Percentiles rank a stretch among this genome's conserved stretches.
These are phyloP conservation scores for Spilarctia lutea DNA, from an alignment of 2,888 invertebrate species.

Conservation along the genomic window DNA sequence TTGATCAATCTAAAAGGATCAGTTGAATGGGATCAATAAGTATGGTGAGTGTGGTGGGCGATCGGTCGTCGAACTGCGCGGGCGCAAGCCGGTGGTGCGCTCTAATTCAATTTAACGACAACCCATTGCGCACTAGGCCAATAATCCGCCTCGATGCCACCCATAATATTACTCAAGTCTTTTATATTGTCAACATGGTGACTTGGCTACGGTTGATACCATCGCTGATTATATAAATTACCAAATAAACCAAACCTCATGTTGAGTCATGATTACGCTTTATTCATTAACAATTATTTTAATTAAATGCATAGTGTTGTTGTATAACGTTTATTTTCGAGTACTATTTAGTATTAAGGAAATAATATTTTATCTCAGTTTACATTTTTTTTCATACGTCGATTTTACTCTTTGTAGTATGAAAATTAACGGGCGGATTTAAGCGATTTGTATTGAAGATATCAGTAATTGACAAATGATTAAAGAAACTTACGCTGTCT, in stretches of 20 bases:
- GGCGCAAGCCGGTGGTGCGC: slow-evolving; percentile 79
- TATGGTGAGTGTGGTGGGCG: slow-evolving; percentile 80
- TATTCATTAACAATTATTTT: slow-evolving; percentile 59
- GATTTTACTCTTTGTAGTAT: background rate
- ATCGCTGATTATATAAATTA: slow-evolving; percentile 49
- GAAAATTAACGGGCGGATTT: slow-evolving; percentile 33
- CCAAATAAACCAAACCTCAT: slow-evolving; percentile 57
- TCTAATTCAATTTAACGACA: slow-evolving; percentile 85
- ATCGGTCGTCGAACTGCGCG: slow-evolving; percentile 86
- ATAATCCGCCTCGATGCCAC: slow-evolving; percentile 67
- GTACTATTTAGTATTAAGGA: slow-evolving; percentile 47
- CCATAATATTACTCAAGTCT: slow-evolving; percentile 64
- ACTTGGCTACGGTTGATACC: slow-evolving; percentile 34
- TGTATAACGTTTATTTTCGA: slow-evolving; percentile 45
- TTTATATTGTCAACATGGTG: slow-evolving; percentile 61
- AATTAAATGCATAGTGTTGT: slow-evolving; percentile 60
- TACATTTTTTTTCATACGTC: background rate
- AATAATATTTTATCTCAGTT: no score
- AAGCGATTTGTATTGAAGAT: slow-evolving; percentile 30
- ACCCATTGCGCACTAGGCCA: slow-evolving; percentile 71
- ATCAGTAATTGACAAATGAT: slow-evolving; percentile 41
- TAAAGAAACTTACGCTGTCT: slow-evolving; percentile 20
- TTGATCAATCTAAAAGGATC: slow-evolving; percentile 83
- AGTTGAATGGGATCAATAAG: slow-evolving; percentile 82
- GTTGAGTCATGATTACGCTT: slow-evolving; percentile 53